Conservation (phyloP, 2,888 invertebrate species). For the Mycogona germanica region DNA sequence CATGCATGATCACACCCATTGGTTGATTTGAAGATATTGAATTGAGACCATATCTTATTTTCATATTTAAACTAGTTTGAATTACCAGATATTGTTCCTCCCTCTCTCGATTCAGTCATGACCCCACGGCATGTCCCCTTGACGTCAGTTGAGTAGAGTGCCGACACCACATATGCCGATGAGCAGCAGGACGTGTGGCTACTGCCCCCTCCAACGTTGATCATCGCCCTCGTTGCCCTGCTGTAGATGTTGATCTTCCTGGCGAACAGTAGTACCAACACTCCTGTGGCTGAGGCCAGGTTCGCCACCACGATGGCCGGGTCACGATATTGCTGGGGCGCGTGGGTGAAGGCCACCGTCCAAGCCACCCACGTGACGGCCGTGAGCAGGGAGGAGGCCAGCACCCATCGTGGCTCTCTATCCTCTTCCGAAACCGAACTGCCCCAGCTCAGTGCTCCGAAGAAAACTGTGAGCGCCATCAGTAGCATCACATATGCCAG, state of each 20-base stretch:
- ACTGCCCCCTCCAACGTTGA: no score
- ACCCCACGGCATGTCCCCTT: no score
- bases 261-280: conserved; percentile 34
- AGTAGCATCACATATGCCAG: conserved; percentile 36
- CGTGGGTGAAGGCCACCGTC: conserved; percentile 32
- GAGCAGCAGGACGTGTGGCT: background rate
- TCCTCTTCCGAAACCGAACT: no score
- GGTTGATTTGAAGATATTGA: no score
- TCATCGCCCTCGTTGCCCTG: background rate
- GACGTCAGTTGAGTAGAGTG: background rate
- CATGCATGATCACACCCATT: no score
- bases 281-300: conserved; percentile 33
- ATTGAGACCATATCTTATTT: no score
- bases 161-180: background rate
- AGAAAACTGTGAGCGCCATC: conserved; percentile 32
- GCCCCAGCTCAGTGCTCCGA: conserved; percentile 34
- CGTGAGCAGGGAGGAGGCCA: conserved; percentile 32
- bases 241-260: conserved; percentile 33
- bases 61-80: no score
- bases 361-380: conserved; percentile 34
- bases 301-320: conserved; percentile 35
- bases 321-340: conserved; percentile 31
- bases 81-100: no score
- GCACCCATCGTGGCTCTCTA: conserved; percentile 37
- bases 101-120: no score